These are phyloP conservation scores for Brenthis hecate DNA, from an alignment of 2,888 invertebrate genomes.

Conservation along the genomic window DNA sequence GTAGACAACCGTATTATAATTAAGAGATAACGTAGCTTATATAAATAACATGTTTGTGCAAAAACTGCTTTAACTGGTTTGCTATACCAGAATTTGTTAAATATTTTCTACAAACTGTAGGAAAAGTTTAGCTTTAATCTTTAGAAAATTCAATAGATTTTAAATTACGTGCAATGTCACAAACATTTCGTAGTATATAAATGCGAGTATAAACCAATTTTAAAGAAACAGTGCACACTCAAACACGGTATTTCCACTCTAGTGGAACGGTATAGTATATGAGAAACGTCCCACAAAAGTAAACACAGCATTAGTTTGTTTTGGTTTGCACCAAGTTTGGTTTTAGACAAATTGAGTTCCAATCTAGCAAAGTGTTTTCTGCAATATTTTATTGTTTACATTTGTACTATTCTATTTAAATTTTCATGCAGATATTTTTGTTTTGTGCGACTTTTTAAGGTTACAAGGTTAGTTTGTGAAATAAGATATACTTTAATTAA, in stretches of 20 bases:
- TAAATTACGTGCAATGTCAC: too few species aligned
- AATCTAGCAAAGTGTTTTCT: constrained; percentile 32
- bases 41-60: too few species aligned
- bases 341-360: constrained; percentile 34
- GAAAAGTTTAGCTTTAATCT: too few species aligned
- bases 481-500: neutral
- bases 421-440: constrained; percentile 19
- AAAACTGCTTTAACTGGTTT: too few species aligned
- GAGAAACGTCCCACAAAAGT: constrained; percentile 6
- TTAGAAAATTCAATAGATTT: too few species aligned
- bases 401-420: constrained; percentile 20
- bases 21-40: too few species aligned
- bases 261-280: constrained; percentile 3
- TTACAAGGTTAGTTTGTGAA: neutral
- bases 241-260: neutral
- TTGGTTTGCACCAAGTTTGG: constrained; percentile 33
- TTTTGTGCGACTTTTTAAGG: constrained; percentile 6
- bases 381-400: constrained; percentile 25
- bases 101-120: too few species aligned
- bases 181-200: neutral
- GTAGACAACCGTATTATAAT: too few species aligned
- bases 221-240: constrained; percentile 1
- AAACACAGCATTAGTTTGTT: constrained; percentile 30
- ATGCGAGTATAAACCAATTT: neutral
- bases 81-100: too few species aligned